Conservation (phyloP, 2,888 invertebrate species). For the Ectemnius cavifrons region DNA sequence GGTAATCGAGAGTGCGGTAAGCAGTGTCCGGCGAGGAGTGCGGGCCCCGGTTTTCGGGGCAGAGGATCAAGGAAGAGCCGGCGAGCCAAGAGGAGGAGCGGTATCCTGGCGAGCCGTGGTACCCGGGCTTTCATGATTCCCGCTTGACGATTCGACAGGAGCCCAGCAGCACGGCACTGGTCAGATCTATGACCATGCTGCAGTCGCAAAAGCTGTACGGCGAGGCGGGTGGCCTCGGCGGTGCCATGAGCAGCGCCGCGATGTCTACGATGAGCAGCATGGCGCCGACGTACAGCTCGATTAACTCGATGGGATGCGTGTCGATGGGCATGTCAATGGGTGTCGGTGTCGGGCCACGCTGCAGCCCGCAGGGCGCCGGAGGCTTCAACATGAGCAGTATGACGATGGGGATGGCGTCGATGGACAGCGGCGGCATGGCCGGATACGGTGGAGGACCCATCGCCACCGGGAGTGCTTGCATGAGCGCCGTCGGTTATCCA, state of each 20-base stretch:
- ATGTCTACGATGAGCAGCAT: constrained; percentile 79
- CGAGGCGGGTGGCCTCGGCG: constrained; percentile 72
- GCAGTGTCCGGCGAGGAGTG: constrained; percentile 7
- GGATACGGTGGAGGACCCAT: constrained; percentile 68
- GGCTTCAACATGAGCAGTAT: constrained; percentile 74
- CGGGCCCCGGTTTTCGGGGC: constrained; percentile 11
- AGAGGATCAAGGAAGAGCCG: constrained; percentile 56
- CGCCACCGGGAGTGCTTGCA: constrained; percentile 68
- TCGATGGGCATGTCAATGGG: constrained; percentile 80
- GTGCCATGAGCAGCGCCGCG: constrained; percentile 73
- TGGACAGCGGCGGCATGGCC: constrained; percentile 63
- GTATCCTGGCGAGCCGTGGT: constrained; percentile 58
- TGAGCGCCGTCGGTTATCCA: constrained; percentile 73
- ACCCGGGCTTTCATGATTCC: constrained; percentile 64
- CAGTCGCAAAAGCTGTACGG: constrained; percentile 77
- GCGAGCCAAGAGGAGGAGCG: neutral
- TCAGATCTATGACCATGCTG: constrained; percentile 75
- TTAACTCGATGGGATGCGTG: constrained; percentile 89
- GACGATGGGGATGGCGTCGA: constrained; percentile 70
- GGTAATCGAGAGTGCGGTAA: neutral
- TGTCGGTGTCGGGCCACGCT: constrained; percentile 71
- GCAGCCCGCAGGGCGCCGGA: constrained; percentile 73
- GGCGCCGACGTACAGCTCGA: constrained; percentile 86
- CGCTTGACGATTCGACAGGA: constrained; percentile 64
- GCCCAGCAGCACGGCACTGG: constrained; percentile 56